Evolutionary conservation across 2,113 vertebrate genomes (phyloP), one percentile per base, ranked within the genome.

Genomic region (Gymnorhina tibicen): DNA sequence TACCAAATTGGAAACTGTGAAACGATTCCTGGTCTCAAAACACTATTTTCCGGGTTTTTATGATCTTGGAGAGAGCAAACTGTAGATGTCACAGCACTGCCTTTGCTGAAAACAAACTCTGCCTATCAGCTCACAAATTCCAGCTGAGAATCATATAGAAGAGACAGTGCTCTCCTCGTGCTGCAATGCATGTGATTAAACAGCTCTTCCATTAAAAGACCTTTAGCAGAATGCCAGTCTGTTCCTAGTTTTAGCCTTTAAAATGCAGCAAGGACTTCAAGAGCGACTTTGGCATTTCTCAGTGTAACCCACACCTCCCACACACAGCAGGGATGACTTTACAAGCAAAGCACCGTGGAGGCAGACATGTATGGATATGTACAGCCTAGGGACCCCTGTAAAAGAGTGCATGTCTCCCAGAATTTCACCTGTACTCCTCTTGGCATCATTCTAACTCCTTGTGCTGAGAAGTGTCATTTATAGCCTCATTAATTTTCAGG

Each of bases 201-300:
- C 47, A 92, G 74, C 58, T 91, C 59, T 78, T 94, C 80, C 91
- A 87, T 94, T 90, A 94, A 92, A 91, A 96, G 89, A 75, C 74
- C 67, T 91, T 89, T 80, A 5, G 4, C 50, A 92, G 81, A 93
- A 95, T 77, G 70, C 63, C 92, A 97, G 42, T 35, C 37, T 92
- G 86, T 95, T 97, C 80, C 78, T 52, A 53, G 52, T 87, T 96
- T 96, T 95, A 97, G 97, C 96, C 96, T 97, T 95, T 97, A 95
- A 95, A 95, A 96, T 87, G 75, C 89, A 94, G 73, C 63, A 87
- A 80, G 75, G 91, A 94, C 91, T 93, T 76, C 4, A 22, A 92
- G 80, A 93, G 80, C 4, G 33, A 62, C 83, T 93, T 84, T 59
- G 89, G 87, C 94, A 97, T 95, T 95, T 97, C 84, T 87, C 91